phyloP scores from a whole-genome alignment of 2,888 invertebrate genomes.

The Spodoptera picta region DNA sequence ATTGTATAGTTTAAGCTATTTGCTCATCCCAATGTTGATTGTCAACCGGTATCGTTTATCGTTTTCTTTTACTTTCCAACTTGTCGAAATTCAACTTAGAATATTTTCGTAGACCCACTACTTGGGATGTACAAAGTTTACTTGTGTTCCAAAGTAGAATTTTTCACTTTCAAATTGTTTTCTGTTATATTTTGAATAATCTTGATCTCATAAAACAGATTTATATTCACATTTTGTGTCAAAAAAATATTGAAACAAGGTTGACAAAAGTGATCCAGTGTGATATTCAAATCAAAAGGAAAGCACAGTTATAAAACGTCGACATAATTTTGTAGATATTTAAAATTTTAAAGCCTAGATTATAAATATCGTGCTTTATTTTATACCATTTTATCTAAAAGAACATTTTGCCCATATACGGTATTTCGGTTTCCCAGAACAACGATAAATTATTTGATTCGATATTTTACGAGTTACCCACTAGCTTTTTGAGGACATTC shows the following conservation, averaged over 20 bases:
- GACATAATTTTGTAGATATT: slow-evolving; percentile 15
- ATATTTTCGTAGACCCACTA: slow-evolving; percentile 14
- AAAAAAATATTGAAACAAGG: neutral
- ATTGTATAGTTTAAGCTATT: slow-evolving; percentile 58
- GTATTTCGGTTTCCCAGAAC: slow-evolving; percentile 24
- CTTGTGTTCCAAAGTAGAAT: neutral
- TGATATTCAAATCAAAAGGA: slow-evolving; percentile 18
- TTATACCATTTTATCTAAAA: slow-evolving; percentile 15
- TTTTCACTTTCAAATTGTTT: neutral
- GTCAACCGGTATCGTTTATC: slow-evolving; percentile 18
- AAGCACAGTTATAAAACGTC: slow-evolving; percentile 28
- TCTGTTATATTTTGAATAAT: neutral
- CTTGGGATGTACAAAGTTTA: neutral
- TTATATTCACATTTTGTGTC: slow-evolving; percentile 5
- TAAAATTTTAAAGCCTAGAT: slow-evolving; percentile 9
- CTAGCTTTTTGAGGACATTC: slow-evolving; percentile 22
- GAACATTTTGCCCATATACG: slow-evolving; percentile 29
- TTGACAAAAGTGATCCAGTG: neutral
- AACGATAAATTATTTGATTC: slow-evolving; percentile 12
- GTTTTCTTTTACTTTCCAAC: slow-evolving; percentile 29
- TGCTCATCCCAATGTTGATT: slow-evolving; percentile 42
- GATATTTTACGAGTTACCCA: slow-evolving; percentile 13
- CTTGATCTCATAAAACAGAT: neutral
- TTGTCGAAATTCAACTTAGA: slow-evolving; percentile 43
- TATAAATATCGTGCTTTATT: slow-evolving; percentile 13